Conservation (phyloP, 92 coral and sea anemone genomes). For the Phenganax stokvisi region DNA sequence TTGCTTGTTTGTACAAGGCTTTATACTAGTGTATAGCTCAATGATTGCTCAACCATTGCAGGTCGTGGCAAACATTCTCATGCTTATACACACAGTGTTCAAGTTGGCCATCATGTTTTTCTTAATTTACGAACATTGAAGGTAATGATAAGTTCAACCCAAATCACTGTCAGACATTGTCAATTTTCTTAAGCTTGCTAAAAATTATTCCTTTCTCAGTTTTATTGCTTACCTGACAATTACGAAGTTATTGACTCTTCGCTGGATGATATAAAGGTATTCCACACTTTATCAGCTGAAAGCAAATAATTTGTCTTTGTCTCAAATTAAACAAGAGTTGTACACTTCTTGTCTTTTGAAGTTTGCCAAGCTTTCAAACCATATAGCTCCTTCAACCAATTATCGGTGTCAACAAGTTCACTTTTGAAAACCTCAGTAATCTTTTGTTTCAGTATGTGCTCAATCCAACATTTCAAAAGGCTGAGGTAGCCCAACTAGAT, state of each 20-base stretch:
- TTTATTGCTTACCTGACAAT: slow-evolving; percentile 95
- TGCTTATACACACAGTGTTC: slow-evolving; percentile 97
- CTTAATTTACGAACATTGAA: slow-evolving; percentile 85
- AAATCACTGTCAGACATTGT: too few relatives aligned
- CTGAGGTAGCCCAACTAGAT: slow-evolving; percentile 71
- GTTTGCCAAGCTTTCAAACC: too few relatives aligned
- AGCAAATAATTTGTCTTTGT: too few relatives aligned
- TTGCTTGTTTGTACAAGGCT: neutral
- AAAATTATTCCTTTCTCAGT: slow-evolving; percentile 44
- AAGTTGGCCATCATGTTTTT: slow-evolving; percentile 89
- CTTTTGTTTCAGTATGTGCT: slow-evolving; percentile 73
- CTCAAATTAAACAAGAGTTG: too few relatives aligned
- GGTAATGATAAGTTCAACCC: slow-evolving; percentile 39
- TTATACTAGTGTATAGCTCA: neutral
- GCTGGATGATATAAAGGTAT: slow-evolving; percentile 94
- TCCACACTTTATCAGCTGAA: too few relatives aligned
- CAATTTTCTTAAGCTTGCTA: too few relatives aligned
- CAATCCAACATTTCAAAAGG: slow-evolving; percentile 84
- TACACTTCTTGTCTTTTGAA: too few relatives aligned
- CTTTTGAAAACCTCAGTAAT: neutral
- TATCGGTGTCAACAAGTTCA: neutral
- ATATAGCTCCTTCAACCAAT: too few relatives aligned
- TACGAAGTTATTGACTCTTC: slow-evolving; percentile 98
- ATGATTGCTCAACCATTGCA: slow-evolving; percentile 17
- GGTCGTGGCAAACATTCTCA: slow-evolving; percentile 98